phyloP scores from a whole-genome alignment of 2,797 vertebrate genomes.

The Lepilemur septentrionalis region DNA sequence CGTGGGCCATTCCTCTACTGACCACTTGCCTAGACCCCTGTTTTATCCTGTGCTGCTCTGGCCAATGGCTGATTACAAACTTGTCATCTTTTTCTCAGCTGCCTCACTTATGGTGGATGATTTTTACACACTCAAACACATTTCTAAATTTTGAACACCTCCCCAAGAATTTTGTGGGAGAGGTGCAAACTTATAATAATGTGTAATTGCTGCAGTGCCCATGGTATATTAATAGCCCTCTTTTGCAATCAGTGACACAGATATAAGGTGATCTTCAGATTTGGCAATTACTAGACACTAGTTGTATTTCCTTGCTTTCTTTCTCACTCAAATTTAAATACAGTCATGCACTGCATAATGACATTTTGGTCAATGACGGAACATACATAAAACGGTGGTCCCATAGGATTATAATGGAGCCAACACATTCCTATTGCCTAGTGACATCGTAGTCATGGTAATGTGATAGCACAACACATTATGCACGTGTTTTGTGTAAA shows the following conservation, averaged over 20 bases:
- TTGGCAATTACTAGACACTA: background rate
- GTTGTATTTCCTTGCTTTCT: background rate
- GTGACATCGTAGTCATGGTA: background rate
- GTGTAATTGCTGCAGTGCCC: background rate
- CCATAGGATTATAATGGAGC: background rate
- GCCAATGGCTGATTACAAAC: background rate
- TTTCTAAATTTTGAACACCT: background rate
- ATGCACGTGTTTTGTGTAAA: background rate
- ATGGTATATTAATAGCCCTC: background rate
- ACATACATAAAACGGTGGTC: background rate
- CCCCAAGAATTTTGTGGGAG: background rate
- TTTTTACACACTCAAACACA: background rate
- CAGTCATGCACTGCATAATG: background rate
- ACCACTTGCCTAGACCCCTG: background rate
- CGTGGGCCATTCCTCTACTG: background rate
- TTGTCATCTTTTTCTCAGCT: background rate
- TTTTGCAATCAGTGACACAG: background rate
- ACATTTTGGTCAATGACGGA: background rate
- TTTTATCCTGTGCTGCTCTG: background rate
- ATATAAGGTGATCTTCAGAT: background rate
- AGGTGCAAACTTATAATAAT: background rate
- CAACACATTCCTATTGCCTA: background rate
- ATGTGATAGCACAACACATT: background rate
- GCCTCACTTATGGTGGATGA: background rate
- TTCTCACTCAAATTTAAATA: slow-evolving; percentile 26